Percentiles rank a stretch among this genome's conserved stretches.
Evolutionary conservation across 2,888 invertebrate species (phyloP).

Genomic region (Sclerodermus sp.): DNA sequence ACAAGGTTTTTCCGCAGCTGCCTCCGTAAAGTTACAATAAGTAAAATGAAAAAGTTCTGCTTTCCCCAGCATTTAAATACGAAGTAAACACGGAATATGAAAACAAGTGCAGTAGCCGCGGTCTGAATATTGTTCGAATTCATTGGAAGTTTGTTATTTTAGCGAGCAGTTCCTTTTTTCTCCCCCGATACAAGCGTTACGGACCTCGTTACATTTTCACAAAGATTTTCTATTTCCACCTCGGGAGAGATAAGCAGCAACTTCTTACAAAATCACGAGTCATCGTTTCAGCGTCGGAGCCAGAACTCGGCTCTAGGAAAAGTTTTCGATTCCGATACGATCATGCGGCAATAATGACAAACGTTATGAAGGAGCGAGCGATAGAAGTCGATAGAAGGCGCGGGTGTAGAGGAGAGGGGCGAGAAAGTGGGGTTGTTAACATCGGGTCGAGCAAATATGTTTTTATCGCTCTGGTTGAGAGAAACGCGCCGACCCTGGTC

Average conservation of each 20-base stretch:
- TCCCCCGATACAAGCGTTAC: background rate
- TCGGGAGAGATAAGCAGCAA: slow-evolving; percentile 20
- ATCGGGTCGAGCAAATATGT: slow-evolving; percentile 43
- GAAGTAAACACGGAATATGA: background rate
- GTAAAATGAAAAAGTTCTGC: background rate
- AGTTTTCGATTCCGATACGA: slow-evolving; percentile 4
- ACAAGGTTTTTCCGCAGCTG: too few relatives aligned
- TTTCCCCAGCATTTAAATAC: background rate
- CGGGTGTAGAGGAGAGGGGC: slow-evolving; percentile 9
- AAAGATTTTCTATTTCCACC: background rate
- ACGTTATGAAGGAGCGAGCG: slow-evolving; percentile 21
- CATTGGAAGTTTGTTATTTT: too few relatives aligned
- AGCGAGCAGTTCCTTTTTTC: background rate
- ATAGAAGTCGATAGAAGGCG: background rate
- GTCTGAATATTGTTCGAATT: too few relatives aligned
- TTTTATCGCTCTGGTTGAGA: slow-evolving; percentile 35
- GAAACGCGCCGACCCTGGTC: slow-evolving; percentile 11
- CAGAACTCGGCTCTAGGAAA: slow-evolving; percentile 10
- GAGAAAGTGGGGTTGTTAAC: slow-evolving; percentile 33
- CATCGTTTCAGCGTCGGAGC: slow-evolving; percentile 20
- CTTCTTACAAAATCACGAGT: slow-evolving; percentile 27
- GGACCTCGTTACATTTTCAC: background rate
- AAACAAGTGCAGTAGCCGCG: background rate
- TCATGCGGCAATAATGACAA: slow-evolving; percentile 21
- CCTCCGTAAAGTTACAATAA: too few relatives aligned